Evolutionary conservation across 2,888 invertebrate species (phyloP), one percentile per base, ranked within the genome.

Genomic region (Ophraella communa): DNA sequence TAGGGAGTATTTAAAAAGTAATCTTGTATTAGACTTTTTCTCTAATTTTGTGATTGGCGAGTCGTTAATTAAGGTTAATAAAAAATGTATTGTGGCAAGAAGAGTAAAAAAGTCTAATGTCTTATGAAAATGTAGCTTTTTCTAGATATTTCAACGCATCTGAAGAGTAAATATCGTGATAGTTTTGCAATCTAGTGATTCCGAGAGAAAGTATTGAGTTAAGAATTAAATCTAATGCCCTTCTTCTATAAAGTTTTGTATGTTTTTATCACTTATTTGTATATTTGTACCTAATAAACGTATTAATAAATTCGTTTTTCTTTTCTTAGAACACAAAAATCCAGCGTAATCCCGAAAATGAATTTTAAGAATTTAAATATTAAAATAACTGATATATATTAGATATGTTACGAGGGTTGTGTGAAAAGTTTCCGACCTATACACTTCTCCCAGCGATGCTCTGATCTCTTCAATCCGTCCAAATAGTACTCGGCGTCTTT

Each of bases 231-330:
- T 65, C 68, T 66, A 51, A 64, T 67, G 65, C 35, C 65, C 58
- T 24, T 69, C 69, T 71, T 65, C 69, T 68, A 67, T 62, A 69
- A 73, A 71, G 71, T 74, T 76, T 76, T 76, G 66, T 74, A 74
- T 76, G 73, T 76, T 74, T 74, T 69, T 75, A 75, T 74, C 73
- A 71, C 61, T 66, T 62, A 73, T 75, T 75, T 75, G 66, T 75
- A 74, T 74, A 73, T 76, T 76, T 76, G 71, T 76, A 76, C 70
- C 58, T 62, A 64, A 61, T 65, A 61, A 61, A 52, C 52, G 21
- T 58, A 57, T 23, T 33, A 17, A 54, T 17, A 39, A 39, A 39
- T 17, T n/a, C 7, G 7, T 14, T 39, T 17, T 39, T 39, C 17
- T 5, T 35, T 39, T 39, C 3, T 2, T 2, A 2, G 2, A 11